Conservation (phyloP, 2,888 invertebrate species). For the Cerastis leucographa region DNA sequence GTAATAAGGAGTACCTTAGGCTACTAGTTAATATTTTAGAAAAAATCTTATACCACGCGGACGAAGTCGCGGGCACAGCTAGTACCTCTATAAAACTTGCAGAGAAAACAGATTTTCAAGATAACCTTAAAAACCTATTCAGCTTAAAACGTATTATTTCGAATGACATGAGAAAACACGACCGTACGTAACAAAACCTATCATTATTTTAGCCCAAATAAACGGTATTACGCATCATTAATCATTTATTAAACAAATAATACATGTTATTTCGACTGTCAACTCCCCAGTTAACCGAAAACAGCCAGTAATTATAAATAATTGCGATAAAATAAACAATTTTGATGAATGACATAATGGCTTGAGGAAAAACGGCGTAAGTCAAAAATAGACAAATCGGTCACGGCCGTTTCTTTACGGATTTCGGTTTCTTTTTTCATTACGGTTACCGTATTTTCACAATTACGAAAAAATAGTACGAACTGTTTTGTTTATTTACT, state of each 20-base stretch:
- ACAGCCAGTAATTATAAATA: conserved; percentile 58
- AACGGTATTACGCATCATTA: conserved; percentile 36
- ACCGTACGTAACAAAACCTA: neutral
- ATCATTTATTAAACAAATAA: conserved; percentile 52
- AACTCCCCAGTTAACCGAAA: conserved; percentile 50
- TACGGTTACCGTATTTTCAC: conserved; percentile 39
- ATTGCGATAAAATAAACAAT: conserved; percentile 59
- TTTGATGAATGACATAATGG: conserved; percentile 46
- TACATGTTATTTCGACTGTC: conserved; percentile 42
- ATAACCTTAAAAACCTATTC: neutral
- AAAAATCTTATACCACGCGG: too few species aligned
- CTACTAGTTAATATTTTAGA: too few species aligned
- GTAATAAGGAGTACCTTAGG: too few species aligned
- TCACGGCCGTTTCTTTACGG: conserved; percentile 51
- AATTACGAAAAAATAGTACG: conserved; percentile 31
- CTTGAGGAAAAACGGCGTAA: conserved; percentile 33
- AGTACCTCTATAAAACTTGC: neutral
- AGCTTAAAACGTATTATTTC: conserved; percentile 10
- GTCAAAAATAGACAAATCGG: conserved; percentile 54
- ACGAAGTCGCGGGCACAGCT: too few species aligned
- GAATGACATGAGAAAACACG: conserved; percentile 13
- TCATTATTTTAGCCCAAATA: conserved; percentile 29
- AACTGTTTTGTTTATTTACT: conserved; percentile 52
- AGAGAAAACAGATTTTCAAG: conserved; percentile 7
- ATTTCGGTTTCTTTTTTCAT: too few species aligned